phyloP scores from a whole-genome alignment of 2,888 invertebrate genomes.

The Melanotus villosus region DNA sequence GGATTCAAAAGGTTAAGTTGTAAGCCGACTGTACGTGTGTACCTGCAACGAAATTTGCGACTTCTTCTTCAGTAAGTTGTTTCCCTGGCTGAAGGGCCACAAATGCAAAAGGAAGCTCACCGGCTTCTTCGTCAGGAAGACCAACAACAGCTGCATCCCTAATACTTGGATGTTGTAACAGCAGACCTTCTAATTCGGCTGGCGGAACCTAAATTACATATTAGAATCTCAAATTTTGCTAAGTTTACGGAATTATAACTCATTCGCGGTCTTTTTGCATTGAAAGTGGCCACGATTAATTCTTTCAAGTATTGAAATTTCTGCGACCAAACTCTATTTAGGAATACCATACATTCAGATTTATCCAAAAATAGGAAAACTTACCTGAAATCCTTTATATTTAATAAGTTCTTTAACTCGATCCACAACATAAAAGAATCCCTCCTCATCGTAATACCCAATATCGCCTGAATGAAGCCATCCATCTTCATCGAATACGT shows the following conservation, averaged over 20 bases:
- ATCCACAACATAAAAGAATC: slow-evolving; percentile 84
- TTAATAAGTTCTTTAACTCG: slow-evolving; percentile 90
- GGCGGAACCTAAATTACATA: slow-evolving; percentile 77
- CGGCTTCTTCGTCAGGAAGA: slow-evolving; percentile 78
- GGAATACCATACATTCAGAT: neutral
- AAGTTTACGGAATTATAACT: neutral
- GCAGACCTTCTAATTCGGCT: slow-evolving; percentile 87
- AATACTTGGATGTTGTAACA: slow-evolving; percentile 80
- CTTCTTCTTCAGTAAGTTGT: slow-evolving; percentile 67
- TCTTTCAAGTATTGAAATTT: no score
- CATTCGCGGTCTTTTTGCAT: no score
- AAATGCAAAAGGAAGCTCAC: slow-evolving; percentile 84
- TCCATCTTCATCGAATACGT: slow-evolving; percentile 79
- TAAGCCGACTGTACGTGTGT: no score
- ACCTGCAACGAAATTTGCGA: slow-evolving; percentile 68
- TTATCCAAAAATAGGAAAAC: neutral
- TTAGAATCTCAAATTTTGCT: neutral
- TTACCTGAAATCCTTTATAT: slow-evolving; percentile 85
- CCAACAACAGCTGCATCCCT: slow-evolving; percentile 89
- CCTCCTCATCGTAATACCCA: slow-evolving; percentile 82
- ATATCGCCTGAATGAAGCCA: slow-evolving; percentile 85
- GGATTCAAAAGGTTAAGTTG: no score
- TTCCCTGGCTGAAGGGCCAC: slow-evolving; percentile 75
- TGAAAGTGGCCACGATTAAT: no score
- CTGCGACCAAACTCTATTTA: neutral